A percentile compares a stretch with the other conserved stretches of the same genome.
These are phyloP conservation scores for Porites australiensis DNA, from an alignment of 64 coral and sea anemone genomes.

Conservation along the genomic window DNA sequence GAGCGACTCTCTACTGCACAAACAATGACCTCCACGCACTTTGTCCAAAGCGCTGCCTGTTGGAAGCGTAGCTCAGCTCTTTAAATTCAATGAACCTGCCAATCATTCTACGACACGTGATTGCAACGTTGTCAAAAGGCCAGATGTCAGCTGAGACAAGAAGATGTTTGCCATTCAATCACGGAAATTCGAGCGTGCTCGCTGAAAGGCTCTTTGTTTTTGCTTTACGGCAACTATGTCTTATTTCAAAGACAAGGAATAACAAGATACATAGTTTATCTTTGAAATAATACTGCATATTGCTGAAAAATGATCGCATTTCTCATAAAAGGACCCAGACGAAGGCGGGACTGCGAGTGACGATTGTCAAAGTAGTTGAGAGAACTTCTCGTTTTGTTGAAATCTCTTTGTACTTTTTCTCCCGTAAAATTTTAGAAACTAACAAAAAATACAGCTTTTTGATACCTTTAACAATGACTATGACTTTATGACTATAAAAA, in stretches of 20 bases:
- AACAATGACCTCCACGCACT: neutral
- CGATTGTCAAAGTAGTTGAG: neutral
- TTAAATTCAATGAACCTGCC: conserved; percentile 35
- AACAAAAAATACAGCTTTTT: too few species aligned
- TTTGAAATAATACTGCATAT: neutral
- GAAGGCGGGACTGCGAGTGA: conserved; percentile 3
- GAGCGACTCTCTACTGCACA: neutral
- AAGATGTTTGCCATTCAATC: conserved; percentile 2
- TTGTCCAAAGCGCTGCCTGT: neutral
- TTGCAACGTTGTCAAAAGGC: conserved; percentile 15
- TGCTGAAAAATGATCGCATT: neutral
- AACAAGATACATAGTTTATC: too few species aligned
- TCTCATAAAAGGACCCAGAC: neutral
- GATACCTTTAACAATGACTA: too few species aligned
- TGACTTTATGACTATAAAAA: too few species aligned
- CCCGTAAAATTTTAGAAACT: too few species aligned
- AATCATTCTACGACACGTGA: conserved; percentile 29
- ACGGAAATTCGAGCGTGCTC: neutral
- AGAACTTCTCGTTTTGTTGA: neutral
- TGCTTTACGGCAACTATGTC: neutral
- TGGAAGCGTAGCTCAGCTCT: neutral
- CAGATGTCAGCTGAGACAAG: conserved; percentile 56
- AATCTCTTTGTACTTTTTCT: too few species aligned
- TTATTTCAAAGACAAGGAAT: too few species aligned
- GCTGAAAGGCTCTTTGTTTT: neutral